Percentiles rank a stretch among this genome's conserved stretches.
phyloP scores from a whole-genome alignment of 2,113 vertebrate genomes.

The Turnix velox region DNA sequence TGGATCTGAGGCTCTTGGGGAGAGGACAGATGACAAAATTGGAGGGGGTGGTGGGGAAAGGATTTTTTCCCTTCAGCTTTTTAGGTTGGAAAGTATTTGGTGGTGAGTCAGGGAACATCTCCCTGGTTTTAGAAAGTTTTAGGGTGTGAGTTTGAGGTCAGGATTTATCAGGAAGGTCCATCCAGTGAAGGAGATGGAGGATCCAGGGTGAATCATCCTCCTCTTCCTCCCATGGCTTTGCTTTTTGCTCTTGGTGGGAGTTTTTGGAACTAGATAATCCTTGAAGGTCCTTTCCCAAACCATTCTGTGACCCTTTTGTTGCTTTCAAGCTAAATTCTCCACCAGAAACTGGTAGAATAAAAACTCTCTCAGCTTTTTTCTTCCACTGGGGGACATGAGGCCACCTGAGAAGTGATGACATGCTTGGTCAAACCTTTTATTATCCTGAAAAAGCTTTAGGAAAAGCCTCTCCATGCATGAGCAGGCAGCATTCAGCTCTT shows the following conservation, averaged over 20 bases:
- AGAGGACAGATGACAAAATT: neutral
- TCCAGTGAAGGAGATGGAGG: neutral
- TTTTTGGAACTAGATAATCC: neutral
- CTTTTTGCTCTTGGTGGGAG: fast-evolving
- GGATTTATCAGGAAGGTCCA: neutral
- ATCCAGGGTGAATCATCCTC: neutral
- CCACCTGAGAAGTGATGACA: neutral
- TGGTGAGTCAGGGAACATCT: neutral
- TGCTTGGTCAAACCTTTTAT: neutral
- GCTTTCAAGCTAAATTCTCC: neutral
- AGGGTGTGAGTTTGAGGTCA: neutral
- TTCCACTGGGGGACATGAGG: neutral
- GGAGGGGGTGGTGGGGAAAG: no score
- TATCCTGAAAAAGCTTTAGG: neutral
- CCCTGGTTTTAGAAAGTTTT: neutral
- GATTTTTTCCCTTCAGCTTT: neutral
- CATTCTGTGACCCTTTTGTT: no score
- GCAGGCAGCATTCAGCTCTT: neutral
- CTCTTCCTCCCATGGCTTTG: fast-evolving
- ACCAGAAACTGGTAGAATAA: neutral
- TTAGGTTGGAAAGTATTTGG: neutral
- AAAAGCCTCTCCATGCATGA: neutral
- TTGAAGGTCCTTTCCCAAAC: no score
- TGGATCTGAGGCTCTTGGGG: neutral
- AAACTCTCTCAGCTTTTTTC: neutral